Base-by-base conservation (phyloP, 2,113 vertebrate genomes). In the Chascanopsetta lugubris region DNA sequence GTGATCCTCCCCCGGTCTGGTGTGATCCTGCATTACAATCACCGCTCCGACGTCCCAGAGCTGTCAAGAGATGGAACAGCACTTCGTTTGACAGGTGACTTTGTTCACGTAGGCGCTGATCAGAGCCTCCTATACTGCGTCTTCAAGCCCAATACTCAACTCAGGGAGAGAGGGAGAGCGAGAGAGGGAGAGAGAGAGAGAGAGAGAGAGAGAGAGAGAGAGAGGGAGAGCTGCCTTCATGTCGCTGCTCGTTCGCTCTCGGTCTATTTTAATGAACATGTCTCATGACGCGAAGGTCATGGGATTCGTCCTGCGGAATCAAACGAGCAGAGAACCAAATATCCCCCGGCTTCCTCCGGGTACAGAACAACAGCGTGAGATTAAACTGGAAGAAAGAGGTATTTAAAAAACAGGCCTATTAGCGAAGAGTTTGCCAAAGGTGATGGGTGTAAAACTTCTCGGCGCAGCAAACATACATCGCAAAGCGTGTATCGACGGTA, bases 391-490 rank as follows among this genome's bases (percentile, higher is more conserved):
- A 29, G 27, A 53, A n/a, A 22, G 43, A 63, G 17, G 38, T 13
- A 61, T 20, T 26, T 42, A 70, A 61, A 70, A 10, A 38, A 12
- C 55, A 61, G 10, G 20, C 56, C 51, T 53, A 61, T 75, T 70
- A 67, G 27, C 34, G 53, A 62, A 24, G 32, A 65, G 42, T 72
- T 79, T 34, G 71, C 69, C 69, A 83, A 89, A 87, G 83, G 82
- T 89, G 87, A 87, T 51, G 61, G 61, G 74, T 64, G 68, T 48
- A 42, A 57, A 47, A 26, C 25, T 27, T 50, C 8, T 27, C 48
- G 7, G 27, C 2, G 27, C 50, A 58, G 61, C 45, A 61, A 32
- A 61, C 25, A 62, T 80, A 64, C 27, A 64, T 82, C 53, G 34
- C 48, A 59, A 75, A 78, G 65, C 50, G 70, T 64, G 66, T 72